These are phyloP conservation scores for Hoplias malabaricus DNA, from an alignment of 2,113 vertebrate species.

Conservation along the genomic window DNA sequence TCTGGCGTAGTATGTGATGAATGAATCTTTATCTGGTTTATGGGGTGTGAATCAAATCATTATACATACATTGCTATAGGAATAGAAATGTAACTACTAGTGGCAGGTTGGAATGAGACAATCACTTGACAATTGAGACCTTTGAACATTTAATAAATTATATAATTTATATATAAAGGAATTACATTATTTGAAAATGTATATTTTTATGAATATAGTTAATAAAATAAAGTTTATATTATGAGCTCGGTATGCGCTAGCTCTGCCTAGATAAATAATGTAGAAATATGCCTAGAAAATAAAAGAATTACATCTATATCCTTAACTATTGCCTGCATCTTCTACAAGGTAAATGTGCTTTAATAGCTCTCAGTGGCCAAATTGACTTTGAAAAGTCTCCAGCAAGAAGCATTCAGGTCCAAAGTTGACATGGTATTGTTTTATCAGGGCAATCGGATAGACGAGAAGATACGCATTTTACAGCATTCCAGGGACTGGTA, in stretches of 20 bases:
- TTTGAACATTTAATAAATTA: not conserved
- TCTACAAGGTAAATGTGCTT: not conserved
- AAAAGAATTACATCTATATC: not conserved
- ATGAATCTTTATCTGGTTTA: not conserved
- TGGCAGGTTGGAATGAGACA: not conserved
- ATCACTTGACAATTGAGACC: not conserved
- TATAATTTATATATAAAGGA: not conserved
- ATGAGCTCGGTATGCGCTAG: not conserved
- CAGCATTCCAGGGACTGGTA: slow-evolving; percentile 32
- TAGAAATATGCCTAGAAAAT: not conserved
- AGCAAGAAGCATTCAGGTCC: slow-evolving; percentile 64
- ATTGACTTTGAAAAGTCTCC: slow-evolving; percentile 45
- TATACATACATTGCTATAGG: not conserved
- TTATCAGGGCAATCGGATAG: slow-evolving; percentile 64
- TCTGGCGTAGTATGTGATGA: not conserved
- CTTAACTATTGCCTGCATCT: not conserved
- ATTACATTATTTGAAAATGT: not conserved
- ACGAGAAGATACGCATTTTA: slow-evolving; percentile 58
- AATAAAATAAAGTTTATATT: not conserved
- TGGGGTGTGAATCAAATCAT: not conserved
- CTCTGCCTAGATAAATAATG: not conserved
- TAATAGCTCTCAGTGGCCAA: slow-evolving; percentile 40
- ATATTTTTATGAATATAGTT: not conserved
- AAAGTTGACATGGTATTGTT: slow-evolving; percentile 69
- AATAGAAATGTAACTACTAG: not conserved